Conservation (phyloP, 2,888 invertebrate species). For the Thecocarcelia acutangulata region DNA sequence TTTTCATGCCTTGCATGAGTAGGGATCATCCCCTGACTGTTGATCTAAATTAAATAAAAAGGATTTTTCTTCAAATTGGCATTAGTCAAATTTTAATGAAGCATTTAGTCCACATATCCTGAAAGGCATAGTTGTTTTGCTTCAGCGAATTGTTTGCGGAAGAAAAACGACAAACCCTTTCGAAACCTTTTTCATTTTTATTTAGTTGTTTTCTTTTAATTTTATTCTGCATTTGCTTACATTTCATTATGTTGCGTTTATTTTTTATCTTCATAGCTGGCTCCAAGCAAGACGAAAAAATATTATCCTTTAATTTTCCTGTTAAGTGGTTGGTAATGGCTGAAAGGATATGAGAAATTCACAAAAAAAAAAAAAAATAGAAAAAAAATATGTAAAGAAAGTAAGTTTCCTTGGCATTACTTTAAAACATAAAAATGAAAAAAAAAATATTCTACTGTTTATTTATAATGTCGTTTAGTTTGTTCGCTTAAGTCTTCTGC, state of each 20-base stretch:
- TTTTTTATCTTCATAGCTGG: slow-evolving; percentile 32
- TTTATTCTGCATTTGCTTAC: slow-evolving; percentile 61
- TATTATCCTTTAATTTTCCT: slow-evolving; percentile 67
- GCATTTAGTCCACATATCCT: too few species aligned
- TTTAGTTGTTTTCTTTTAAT: slow-evolving; percentile 66
- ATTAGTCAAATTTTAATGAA: too few species aligned
- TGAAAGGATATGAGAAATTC: neutral
- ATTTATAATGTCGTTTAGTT: slow-evolving; percentile 4
- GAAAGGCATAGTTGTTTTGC: too few species aligned
- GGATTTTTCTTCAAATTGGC: too few species aligned
- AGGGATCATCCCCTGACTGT: too few species aligned
- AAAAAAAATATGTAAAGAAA: neutral
- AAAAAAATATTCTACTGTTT: neutral
- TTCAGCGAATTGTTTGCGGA: too few species aligned
- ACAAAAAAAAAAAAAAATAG: neutral
- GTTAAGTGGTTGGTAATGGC: slow-evolving; percentile 26
- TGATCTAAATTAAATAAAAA: too few species aligned
- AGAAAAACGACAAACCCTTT: neutral
- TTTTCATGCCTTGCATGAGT: too few species aligned
- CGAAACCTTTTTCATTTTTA: neutral
- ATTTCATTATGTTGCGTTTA: slow-evolving; percentile 56
- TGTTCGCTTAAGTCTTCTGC: slow-evolving; percentile 29
- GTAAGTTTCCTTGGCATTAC: neutral
- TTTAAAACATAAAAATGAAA: neutral
- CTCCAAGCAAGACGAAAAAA: slow-evolving; percentile 27